phyloP scores from a whole-genome alignment of 2,113 vertebrate genomes.

The Nestor notabilis region DNA sequence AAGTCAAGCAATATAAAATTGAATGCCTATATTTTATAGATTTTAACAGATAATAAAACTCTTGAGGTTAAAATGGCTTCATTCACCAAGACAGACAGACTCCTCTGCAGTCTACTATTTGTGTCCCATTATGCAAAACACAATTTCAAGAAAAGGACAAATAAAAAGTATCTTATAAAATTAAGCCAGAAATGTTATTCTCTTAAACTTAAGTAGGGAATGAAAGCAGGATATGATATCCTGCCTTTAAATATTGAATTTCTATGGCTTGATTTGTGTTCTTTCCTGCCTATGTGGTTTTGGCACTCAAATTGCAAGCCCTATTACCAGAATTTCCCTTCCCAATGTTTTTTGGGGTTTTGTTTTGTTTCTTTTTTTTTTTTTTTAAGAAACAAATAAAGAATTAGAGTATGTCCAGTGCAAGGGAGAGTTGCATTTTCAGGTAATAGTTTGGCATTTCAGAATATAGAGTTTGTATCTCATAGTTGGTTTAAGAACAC shows the following conservation, averaged over 20 bases:
- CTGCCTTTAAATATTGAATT: conserved; percentile 48
- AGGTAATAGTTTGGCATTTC: conserved; percentile 5
- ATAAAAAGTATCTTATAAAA: conserved; percentile 60
- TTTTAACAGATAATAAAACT: conserved; percentile 78
- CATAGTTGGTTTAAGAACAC: conserved; percentile 8
- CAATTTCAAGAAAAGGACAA: conserved; percentile 64
- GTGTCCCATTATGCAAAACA: conserved; percentile 75
- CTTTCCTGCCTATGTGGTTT: not conserved
- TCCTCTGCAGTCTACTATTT: conserved; percentile 71
- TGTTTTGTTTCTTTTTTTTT: not conserved
- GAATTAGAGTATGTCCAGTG: conserved; percentile 23
- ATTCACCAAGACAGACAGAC: conserved; percentile 71
- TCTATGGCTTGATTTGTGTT: conserved; percentile 33
- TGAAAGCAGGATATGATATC: conserved; percentile 45
- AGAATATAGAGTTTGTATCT: not conserved
- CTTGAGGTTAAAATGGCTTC: conserved; percentile 75
- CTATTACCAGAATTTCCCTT: conserved; percentile 37
- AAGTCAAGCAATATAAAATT: conserved; percentile 74
- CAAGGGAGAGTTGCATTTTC: conserved; percentile 49
- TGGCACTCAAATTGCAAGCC: conserved; percentile 39
- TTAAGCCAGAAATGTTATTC: not conserved
- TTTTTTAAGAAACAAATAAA: conserved; percentile 38
- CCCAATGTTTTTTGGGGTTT: not conserved
- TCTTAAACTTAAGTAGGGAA: conserved; percentile 38
- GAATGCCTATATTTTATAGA: conserved; percentile 75